phyloP scores from a whole-genome alignment of 2,797 vertebrate genomes.

The Gymnothorax reevesii region DNA sequence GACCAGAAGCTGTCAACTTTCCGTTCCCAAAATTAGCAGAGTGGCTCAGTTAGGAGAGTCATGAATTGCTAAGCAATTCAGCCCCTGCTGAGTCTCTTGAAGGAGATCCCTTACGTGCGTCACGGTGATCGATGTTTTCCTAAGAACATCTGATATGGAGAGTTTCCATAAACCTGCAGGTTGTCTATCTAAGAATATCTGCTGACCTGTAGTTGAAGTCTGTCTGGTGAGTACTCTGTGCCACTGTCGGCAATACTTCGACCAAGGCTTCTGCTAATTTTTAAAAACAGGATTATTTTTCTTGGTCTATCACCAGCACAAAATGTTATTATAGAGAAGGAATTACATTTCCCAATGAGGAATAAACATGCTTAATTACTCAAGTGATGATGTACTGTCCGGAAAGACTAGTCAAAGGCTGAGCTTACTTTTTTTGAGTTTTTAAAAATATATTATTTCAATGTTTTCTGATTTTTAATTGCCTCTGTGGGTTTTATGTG shows the following conservation, averaged over 20 bases:
- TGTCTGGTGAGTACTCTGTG: not conserved
- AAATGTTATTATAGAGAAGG: too few species aligned
- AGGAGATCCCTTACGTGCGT: not conserved
- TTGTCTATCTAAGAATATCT: not conserved
- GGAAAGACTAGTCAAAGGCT: not conserved
- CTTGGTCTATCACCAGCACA: too few species aligned
- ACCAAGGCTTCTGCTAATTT: not conserved
- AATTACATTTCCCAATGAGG: too few species aligned
- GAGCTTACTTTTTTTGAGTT: not conserved
- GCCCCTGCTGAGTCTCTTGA: not conserved
- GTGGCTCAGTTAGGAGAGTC: not conserved
- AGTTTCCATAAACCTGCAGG: not conserved
- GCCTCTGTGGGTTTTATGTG: not conserved
- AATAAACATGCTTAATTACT: too few species aligned
- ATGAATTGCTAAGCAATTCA: not conserved
- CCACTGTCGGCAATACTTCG: not conserved
- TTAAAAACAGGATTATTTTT: not conserved
- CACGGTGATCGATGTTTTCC: not conserved
- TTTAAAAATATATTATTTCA: too few species aligned
- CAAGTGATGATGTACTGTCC: not conserved
- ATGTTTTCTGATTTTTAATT: not conserved
- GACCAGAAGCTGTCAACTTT: not conserved
- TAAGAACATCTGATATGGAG: not conserved
- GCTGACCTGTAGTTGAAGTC: not conserved
- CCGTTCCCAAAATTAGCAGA: not conserved